Conservation (phyloP, 2,797 vertebrate species). For the Labeo calbasu region DNA sequence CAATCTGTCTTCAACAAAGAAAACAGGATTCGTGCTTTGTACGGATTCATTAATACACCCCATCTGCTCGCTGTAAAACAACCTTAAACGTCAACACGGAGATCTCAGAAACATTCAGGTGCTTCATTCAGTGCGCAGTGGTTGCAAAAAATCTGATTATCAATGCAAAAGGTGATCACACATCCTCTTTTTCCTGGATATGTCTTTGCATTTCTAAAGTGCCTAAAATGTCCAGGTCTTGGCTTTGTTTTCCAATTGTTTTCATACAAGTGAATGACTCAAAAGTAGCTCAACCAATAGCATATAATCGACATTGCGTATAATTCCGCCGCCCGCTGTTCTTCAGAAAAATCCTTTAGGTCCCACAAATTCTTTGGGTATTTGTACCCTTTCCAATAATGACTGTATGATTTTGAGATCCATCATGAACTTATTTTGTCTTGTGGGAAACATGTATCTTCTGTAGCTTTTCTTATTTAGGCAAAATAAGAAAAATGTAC, state of each 20-base stretch:
- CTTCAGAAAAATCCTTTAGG: no score
- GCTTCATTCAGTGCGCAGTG: neutral
- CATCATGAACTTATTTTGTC: no score
- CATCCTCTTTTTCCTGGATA: neutral
- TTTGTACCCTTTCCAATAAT: no score
- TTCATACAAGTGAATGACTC: neutral
- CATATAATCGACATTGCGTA: neutral
- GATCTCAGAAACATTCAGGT: neutral
- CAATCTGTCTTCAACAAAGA: conserved; percentile 33
- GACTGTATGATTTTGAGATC: no score
- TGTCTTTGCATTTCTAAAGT: neutral
- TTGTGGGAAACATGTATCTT: no score
- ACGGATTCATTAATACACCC: neutral
- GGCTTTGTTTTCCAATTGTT: neutral
- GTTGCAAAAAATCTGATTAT: neutral
- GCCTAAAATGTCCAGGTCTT: neutral
- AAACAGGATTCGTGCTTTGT: neutral
- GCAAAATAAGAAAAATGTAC: no score
- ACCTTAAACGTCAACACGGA: neutral
- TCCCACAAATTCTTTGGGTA: no score
- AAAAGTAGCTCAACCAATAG: neutral
- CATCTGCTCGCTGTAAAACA: neutral
- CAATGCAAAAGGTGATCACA: neutral
- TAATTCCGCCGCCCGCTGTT: neutral
- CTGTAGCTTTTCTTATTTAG: no score